These are phyloP conservation scores for Willisornis vidua DNA, from an alignment of 2,113 vertebrate species.

Conservation along the genomic window DNA sequence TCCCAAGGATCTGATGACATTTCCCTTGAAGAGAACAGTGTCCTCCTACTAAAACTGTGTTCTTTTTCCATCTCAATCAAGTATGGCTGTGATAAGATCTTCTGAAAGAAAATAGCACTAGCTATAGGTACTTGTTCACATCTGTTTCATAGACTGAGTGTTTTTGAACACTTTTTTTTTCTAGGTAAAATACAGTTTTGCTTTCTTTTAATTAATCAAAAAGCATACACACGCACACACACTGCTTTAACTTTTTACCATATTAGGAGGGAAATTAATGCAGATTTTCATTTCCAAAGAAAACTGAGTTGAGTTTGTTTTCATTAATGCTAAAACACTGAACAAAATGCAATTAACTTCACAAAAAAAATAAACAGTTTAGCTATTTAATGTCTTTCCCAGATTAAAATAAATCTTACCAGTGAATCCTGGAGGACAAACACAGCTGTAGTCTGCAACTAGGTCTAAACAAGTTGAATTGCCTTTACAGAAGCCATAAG, in stretches of 20 bases:
- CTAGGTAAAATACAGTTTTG: neutral
- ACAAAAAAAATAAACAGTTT: neutral
- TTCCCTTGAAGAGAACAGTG: neutral
- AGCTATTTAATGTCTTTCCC: neutral
- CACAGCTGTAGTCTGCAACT: conserved; percentile 73
- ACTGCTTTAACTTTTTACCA: neutral
- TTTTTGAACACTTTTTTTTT: neutral
- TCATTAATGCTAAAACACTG: neutral
- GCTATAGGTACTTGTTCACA: neutral
- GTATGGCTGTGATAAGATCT: neutral
- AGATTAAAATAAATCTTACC: conserved; percentile 65
- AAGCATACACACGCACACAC: neutral
- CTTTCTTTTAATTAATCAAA: neutral
- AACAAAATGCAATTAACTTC: neutral
- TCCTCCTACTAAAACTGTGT: neutral
- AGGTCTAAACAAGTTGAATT: conserved; percentile 80
- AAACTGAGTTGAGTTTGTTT: neutral
- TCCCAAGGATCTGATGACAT: neutral
- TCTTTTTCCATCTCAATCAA: neutral
- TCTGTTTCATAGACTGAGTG: neutral
- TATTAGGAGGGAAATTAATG: neutral
- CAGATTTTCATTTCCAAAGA: neutral
- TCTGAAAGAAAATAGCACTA: neutral
- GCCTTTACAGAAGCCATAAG: conserved; percentile 73
- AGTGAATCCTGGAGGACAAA: conserved; percentile 75